Base-by-base conservation (phyloP, 2,888 invertebrate species). In the Aricia artaxerxes region DNA sequence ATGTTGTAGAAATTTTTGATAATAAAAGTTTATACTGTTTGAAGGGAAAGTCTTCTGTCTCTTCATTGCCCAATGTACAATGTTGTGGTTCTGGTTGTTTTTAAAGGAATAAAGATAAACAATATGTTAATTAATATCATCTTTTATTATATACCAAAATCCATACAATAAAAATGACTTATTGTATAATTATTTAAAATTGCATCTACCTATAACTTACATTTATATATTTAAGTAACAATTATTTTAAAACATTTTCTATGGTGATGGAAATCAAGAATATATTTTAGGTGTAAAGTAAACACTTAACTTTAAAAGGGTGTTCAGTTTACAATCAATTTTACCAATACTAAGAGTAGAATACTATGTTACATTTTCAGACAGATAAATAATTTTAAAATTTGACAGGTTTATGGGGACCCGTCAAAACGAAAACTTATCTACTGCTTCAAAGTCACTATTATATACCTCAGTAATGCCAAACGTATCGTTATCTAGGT, bases 101-200 rank as follows among this genome's bases (percentile, higher is more conserved):
- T 61, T 11, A 35, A 35, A 69, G 38, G 69, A 76, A 76, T 57
- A 16, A 75, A 76, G 4, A 35, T 9, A 78, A 73, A 61, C 13
- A 76, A 75, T 60, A 69, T 38, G 13, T 69, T 81, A 77, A 72
- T 78, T 82, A 81, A 78, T 40, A 80, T 73, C 60, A 77, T 80
- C 79, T 90, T 91, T 91, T 88, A 88, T 87, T 90, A 82, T 84
- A 87, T 90, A 88, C 86, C 87, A 92, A 92, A 92, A 85, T 85
- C 82, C 85, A 85, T 87, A 87, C 85, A 88, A 88, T 92, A 91
- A 89, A 91, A 91, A 91, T 88, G 82, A 88, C 89, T 92, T 92
- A 92, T 61, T 9, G 82, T 81, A 85, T 89, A 89, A 83, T 85
- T 86, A 87, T 87, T 88, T 86, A 88, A 91, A 87, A 87, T 83